Percentiles rank a stretch among this genome's conserved stretches.
phyloP scores from a whole-genome alignment of 2,888 invertebrate genomes.

The Machimus rusticus region DNA sequence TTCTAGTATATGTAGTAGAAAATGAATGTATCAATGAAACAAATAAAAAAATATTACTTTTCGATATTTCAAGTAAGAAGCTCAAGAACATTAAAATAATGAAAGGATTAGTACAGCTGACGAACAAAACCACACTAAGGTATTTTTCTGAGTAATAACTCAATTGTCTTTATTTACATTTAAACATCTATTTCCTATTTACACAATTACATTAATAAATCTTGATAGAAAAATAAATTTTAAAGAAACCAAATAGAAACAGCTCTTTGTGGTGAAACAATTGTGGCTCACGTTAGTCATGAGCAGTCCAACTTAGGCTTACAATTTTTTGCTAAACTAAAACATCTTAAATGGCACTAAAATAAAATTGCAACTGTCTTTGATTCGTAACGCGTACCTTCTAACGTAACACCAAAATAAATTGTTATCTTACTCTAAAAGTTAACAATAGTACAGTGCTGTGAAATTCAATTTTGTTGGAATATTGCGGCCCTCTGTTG shows the following conservation, averaged over 20 bases:
- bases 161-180: conserved; percentile 33
- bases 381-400: not conserved
- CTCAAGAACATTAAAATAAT: no score
- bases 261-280: not conserved
- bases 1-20: no score
- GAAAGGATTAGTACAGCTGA: not conserved
- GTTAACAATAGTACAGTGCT: not conserved
- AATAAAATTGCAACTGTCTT: conserved; percentile 1
- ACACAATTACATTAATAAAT: conserved; percentile 19
- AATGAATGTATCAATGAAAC: no score
- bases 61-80: no score
- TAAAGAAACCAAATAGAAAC: conserved; percentile 16
- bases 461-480: conserved; percentile 63
- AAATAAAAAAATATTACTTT: no score
- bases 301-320: not conserved
- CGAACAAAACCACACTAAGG: not conserved
- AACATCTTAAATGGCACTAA: conserved; percentile 36
- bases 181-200: conserved; percentile 20
- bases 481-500: conserved; percentile 89
- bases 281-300: not conserved
- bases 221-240: conserved; percentile 31
- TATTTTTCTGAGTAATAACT: not conserved
- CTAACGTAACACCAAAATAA: conserved; percentile 19
- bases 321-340: not conserved
- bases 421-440: conserved; percentile 1